A percentile compares a stretch with the other conserved stretches of the same genome.
Evolutionary conservation across 2,797 vertebrate species (phyloP).

Genomic region (Pangasius macronema): DNA sequence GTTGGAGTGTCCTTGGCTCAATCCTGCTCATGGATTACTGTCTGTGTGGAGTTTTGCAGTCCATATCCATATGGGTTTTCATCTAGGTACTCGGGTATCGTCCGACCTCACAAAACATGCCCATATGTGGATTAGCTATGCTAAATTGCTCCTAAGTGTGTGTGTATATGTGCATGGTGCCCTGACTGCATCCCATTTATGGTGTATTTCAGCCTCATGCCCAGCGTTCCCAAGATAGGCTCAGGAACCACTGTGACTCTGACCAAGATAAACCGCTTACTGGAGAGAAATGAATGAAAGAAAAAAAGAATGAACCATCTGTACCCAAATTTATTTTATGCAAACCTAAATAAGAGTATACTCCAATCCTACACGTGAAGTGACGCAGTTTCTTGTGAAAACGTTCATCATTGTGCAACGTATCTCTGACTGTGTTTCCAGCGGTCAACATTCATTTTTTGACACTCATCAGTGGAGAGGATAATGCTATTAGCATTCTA

Average conservation of each 20-base stretch:
- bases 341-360: not conserved
- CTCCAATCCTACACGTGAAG: not conserved
- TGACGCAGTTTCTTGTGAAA: slow-evolving; percentile 15
- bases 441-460: not conserved
- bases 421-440: slow-evolving; percentile 8
- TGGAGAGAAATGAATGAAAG: not conserved
- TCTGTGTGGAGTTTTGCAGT: not conserved
- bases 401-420: not conserved
- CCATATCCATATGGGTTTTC: not conserved
- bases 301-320: not conserved
- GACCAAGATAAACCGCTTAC: not conserved
- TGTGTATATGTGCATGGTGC: not conserved
- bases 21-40: not conserved
- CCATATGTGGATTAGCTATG: not conserved
- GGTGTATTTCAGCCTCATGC: too few species aligned
- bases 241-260: not conserved
- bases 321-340: not conserved
- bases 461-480: not conserved
- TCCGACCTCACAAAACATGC: not conserved
- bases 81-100: not conserved
- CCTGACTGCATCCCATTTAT: not conserved
- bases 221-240: not conserved
- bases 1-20: not conserved
- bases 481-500: slow-evolving; percentile 8
- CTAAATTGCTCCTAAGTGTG: not conserved